These are phyloP conservation scores for Cynocephalus volans DNA, from an alignment of 2,113 vertebrate species.

Conservation along the genomic window DNA sequence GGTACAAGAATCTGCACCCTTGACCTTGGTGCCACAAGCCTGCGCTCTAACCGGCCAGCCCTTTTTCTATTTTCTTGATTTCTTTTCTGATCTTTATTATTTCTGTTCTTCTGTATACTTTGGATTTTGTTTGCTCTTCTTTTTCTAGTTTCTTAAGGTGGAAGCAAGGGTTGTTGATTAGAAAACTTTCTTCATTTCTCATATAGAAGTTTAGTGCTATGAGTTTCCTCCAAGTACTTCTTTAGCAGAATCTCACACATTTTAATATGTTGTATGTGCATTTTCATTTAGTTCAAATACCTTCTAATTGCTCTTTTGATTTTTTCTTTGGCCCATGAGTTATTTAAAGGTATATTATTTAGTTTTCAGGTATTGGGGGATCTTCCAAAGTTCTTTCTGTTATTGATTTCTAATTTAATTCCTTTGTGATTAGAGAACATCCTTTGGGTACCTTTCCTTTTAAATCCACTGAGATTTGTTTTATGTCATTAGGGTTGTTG, in stretches of 20 bases:
- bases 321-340: not conserved
- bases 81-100: not conserved
- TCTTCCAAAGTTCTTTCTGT: not conserved
- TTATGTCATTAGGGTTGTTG: not conserved
- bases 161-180: not conserved
- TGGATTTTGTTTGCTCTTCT: not conserved
- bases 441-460: not conserved
- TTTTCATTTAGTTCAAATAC: not conserved
- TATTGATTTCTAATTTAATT: not conserved
- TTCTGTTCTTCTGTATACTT: not conserved
- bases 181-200: not conserved
- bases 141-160: constrained; percentile 27
- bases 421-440: not conserved
- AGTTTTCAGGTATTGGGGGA: constrained; percentile 23
- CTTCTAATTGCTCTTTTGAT: not conserved
- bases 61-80: not conserved
- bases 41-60: too few relatives aligned
- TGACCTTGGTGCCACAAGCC: too few relatives aligned
- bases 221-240: not conserved
- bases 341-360: constrained; percentile 11
- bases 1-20: too few relatives aligned
- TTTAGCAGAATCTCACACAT: not conserved
- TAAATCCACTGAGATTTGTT: not conserved
- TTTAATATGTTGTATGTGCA: not conserved
- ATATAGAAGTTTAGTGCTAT: not conserved